These are phyloP conservation scores for Ptilodon capucinus DNA, from an alignment of 2,888 invertebrate species.

Conservation along the genomic window DNA sequence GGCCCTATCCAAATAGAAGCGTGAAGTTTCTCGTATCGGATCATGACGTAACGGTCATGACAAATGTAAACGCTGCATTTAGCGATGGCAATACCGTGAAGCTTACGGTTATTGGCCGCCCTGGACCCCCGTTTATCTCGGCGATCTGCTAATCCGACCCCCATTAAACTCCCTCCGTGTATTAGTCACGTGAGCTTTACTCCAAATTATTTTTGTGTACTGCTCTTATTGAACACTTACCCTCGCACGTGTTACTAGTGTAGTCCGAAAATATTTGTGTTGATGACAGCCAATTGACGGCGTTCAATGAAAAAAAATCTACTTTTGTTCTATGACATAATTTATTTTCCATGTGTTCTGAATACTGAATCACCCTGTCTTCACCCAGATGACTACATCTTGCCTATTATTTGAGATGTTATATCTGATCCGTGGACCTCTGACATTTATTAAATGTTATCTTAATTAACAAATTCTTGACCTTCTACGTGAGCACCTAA, in stretches of 20 bases:
- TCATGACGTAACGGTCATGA: too few species aligned
- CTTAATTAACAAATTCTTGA: not conserved
- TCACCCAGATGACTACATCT: too few species aligned
- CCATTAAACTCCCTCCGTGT: conserved; percentile 25
- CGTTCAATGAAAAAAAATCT: not conserved
- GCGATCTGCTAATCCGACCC: conserved; percentile 24
- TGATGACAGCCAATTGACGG: not conserved
- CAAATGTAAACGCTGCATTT: conserved; percentile 18
- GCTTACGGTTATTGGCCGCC: conserved; percentile 26
- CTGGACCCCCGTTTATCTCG: conserved; percentile 17
- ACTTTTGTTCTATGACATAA: not conserved
- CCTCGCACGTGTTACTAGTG: not conserved
- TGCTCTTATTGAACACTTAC: not conserved
- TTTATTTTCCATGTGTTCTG: not conserved
- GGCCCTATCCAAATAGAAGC: too few species aligned
- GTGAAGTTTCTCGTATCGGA: too few species aligned
- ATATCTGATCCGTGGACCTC: too few species aligned
- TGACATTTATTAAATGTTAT: too few species aligned
- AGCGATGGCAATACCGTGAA: conserved; percentile 13
- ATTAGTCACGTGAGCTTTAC: conserved; percentile 8
- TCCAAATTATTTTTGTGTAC: too few species aligned
- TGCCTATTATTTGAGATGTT: too few species aligned
- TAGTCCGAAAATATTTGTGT: not conserved
- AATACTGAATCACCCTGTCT: too few species aligned
- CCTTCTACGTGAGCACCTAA: not conserved